Conservation (phyloP, 2,113 vertebrate genomes). For the Actenoides lindsayi region DNA sequence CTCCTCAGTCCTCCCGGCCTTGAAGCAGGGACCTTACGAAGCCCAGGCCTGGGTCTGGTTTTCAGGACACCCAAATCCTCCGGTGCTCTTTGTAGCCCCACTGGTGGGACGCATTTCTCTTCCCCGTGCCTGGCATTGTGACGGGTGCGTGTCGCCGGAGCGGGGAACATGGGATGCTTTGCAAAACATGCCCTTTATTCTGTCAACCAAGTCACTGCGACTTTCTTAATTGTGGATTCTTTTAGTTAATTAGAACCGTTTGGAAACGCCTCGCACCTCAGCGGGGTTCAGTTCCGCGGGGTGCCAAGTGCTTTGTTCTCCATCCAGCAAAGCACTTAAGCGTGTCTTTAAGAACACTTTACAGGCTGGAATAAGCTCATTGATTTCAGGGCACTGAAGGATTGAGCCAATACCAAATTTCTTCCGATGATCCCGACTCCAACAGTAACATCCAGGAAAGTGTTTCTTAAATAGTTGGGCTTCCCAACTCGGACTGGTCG, state of each 20-base stretch:
- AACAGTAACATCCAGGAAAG: neutral
- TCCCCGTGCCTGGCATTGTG: neutral
- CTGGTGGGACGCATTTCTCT: accelerated
- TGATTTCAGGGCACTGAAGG: neutral
- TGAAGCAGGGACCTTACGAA: neutral
- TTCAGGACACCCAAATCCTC: neutral
- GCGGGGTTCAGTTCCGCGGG: slow-evolving; percentile 2
- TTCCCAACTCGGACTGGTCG: neutral
- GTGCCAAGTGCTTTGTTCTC: slow-evolving; percentile 43
- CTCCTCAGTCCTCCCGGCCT: accelerated
- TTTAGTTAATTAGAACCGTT: neutral
- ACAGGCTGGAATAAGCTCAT: neutral
- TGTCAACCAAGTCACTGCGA: neutral
- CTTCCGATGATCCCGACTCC: neutral
- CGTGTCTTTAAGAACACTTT: neutral
- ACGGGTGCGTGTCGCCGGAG: neutral
- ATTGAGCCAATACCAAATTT: neutral
- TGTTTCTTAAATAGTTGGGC: neutral
- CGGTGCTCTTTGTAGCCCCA: accelerated
- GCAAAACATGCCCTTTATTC: neutral
- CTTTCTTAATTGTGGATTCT: slow-evolving; percentile 41
- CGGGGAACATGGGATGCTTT: neutral
- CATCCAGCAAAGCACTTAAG: slow-evolving; percentile 20
- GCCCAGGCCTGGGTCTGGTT: accelerated
- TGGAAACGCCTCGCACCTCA: slow-evolving; percentile 12